Conservation (phyloP, 2,888 invertebrate species). For the Phrixothrix hirtus region DNA sequence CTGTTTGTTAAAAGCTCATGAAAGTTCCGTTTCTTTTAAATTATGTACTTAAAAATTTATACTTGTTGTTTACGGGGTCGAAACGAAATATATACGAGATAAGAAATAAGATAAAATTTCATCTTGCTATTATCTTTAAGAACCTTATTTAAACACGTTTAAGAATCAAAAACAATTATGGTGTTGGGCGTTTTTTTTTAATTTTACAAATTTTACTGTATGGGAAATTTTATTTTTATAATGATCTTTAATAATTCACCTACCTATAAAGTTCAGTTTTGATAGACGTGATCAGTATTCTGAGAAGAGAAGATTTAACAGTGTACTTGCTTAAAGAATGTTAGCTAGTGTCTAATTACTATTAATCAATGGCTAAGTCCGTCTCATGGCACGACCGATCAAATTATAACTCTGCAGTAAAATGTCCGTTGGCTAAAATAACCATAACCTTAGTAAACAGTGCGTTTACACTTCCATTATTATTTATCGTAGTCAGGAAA, state of each 20-base stretch:
- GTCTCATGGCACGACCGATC: constrained; percentile 57
- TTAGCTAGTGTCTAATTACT: constrained; percentile 52
- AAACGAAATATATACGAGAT: not conserved
- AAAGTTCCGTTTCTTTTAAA: constrained; percentile 12
- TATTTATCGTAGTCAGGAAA: constrained; percentile 44
- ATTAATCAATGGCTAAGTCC: constrained; percentile 53
- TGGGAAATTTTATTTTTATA: not conserved
- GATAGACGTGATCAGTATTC: constrained; percentile 7
- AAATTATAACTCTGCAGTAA: constrained; percentile 56
- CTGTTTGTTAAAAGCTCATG: constrained; percentile 25
- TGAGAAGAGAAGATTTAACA: constrained; percentile 35
- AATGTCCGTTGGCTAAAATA: constrained; percentile 54
- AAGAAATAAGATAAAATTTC: too few species aligned
- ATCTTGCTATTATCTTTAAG: too few species aligned
- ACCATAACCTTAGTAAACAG: constrained; percentile 55
- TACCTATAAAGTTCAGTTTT: not conserved
- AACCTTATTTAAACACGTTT: too few species aligned
- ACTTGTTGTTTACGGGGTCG: constrained; percentile 1
- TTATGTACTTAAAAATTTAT: constrained; percentile 10
- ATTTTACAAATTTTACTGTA: not conserved
- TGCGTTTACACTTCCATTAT: constrained; percentile 56
- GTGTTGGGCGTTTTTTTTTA: not conserved
- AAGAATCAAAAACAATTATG: too few species aligned
- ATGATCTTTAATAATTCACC: not conserved
- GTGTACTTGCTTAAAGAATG: constrained; percentile 47